Conservation (phyloP, 2,797 vertebrate species). For the Enteromius anoplus region DNA sequence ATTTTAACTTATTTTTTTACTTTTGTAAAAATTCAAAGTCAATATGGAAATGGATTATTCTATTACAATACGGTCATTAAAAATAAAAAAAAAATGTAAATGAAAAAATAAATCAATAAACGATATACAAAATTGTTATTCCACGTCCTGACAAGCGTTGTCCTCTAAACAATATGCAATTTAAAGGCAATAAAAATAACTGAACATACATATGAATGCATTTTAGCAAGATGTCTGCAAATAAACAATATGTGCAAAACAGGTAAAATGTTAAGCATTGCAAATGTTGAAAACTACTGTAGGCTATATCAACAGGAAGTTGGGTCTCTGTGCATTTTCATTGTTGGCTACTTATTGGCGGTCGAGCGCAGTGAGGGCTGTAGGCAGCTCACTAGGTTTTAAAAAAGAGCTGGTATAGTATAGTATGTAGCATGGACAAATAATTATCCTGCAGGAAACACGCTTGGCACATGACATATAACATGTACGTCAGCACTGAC, state of each 20-base stretch:
- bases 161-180: neutral
- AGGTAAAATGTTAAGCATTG: no score
- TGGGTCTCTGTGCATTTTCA: neutral
- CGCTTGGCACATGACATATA: neutral
- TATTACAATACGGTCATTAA: no score
- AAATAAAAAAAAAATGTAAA: neutral
- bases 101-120: neutral
- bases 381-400: neutral
- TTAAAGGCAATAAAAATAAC: neutral
- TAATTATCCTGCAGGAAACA: neutral
- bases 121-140: neutral
- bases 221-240: neutral
- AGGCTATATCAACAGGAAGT: neutral
- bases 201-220: neutral
- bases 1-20: neutral
- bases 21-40: no score
- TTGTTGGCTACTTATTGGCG: neutral
- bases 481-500: neutral
- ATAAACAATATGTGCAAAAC: neutral
- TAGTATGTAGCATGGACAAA: neutral
- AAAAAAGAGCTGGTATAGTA: neutral
- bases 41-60: no score
- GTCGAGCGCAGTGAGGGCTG: neutral
- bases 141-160: neutral
- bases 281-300: neutral